Percentiles rank a stretch among this genome's conserved stretches.
Conservation (phyloP, 2,888 invertebrate genomes). For the Chrysomela aeneicollis region DNA sequence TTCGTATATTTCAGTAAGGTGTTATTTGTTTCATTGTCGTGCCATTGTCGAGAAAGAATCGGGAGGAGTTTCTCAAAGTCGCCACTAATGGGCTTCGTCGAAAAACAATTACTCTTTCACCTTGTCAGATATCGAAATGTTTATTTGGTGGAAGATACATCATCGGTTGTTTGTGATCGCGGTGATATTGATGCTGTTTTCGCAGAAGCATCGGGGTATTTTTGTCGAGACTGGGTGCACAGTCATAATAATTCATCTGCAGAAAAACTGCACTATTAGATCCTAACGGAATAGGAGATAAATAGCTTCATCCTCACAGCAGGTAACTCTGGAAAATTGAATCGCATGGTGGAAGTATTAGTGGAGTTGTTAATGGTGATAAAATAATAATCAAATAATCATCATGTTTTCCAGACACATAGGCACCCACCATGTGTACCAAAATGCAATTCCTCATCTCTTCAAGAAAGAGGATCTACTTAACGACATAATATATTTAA, state of each 20-base stretch:
- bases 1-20: slow-evolving; percentile 39
- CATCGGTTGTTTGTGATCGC: slow-evolving; percentile 25
- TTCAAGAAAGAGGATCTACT: no score
- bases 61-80: slow-evolving; percentile 20
- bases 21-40: slow-evolving; percentile 35
- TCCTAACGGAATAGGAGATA: no score
- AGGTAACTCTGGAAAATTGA: no score
- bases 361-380: no score
- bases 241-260: neutral
- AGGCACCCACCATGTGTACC: no score
- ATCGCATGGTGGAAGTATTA: no score
- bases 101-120: slow-evolving; percentile 34
- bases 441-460: no score
- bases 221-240: neutral
- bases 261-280: no score
- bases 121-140: slow-evolving; percentile 36
- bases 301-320: no score
- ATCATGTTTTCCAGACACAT: no score
- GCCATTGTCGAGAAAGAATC: slow-evolving; percentile 22
- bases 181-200: slow-evolving; percentile 27
- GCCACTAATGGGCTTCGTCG: slow-evolving; percentile 35
- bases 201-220: slow-evolving; percentile 19
- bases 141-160: slow-evolving; percentile 26
- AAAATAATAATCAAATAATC: no score
- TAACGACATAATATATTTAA: no score